phyloP scores from a whole-genome alignment of 2,888 invertebrate genomes.

The Drosophila kambysellisi region DNA sequence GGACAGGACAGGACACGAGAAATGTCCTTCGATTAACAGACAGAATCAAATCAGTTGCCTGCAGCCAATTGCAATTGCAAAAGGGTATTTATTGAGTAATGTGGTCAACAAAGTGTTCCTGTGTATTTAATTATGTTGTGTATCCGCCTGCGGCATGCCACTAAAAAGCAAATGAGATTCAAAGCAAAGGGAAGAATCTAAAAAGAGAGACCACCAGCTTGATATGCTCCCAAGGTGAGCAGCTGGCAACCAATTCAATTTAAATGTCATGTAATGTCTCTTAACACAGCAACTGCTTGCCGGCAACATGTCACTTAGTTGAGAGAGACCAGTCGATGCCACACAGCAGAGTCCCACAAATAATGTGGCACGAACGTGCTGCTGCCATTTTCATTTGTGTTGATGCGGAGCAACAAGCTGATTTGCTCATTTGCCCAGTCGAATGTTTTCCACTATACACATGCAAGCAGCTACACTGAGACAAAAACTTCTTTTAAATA shows the following conservation, averaged over 20 bases:
- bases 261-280: constrained; percentile 40
- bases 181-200: not conserved
- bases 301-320: not conserved
- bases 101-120: constrained; percentile 44
- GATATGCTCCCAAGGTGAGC: constrained; percentile 29
- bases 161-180: constrained; percentile 40
- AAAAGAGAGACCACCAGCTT: constrained; percentile 4
- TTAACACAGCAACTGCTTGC: constrained; percentile 31
- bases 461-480: not conserved
- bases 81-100: constrained; percentile 18
- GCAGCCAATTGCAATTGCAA: constrained; percentile 23
- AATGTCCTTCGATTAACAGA: constrained; percentile 61
- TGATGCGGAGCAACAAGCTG: constrained; percentile 53
- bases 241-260: constrained; percentile 49
- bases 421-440: constrained; percentile 41
- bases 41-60: constrained; percentile 60
- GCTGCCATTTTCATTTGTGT: constrained; percentile 37
- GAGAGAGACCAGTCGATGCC: not conserved
- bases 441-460: constrained; percentile 17
- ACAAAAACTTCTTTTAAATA: not conserved
- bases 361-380: constrained; percentile 21
- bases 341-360: constrained; percentile 9
- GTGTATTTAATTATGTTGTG: constrained; percentile 65
- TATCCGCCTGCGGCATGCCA: constrained; percentile 32
- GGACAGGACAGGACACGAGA: constrained; percentile 1